phyloP scores from a whole-genome alignment of 1,140 invertebrate species.

The Tetraneura akinire region DNA sequence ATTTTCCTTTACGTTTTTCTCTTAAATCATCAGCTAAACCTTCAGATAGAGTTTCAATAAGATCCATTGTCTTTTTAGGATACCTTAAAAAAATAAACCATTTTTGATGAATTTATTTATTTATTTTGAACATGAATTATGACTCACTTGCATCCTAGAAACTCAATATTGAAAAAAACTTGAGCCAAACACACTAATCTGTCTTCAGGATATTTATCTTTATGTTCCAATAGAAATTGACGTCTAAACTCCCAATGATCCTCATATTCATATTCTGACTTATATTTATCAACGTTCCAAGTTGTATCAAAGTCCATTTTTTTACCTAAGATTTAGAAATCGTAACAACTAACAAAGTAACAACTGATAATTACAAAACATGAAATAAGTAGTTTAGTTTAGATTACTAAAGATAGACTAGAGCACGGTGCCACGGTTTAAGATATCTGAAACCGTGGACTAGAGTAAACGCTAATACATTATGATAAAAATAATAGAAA shows the following conservation, averaged over 20 bases:
- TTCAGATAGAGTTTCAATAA: constrained; percentile 72
- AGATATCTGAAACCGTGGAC: no score
- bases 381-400: no score
- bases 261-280: constrained; percentile 73
- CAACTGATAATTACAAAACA: no score
- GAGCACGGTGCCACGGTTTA: no score
- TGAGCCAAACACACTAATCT: constrained; percentile 78
- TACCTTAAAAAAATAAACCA: constrained; percentile 64
- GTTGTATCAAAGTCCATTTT: constrained; percentile 56
- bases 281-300: constrained; percentile 70
- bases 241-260: constrained; percentile 80
- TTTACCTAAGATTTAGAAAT: no score
- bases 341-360: no score
- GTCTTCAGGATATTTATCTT: constrained; percentile 71
- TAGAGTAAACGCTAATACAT: no score
- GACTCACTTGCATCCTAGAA: constrained; percentile 76
- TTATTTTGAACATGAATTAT: neutral
- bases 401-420: no score
- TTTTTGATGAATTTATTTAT: no score
- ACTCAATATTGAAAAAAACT: constrained; percentile 80
- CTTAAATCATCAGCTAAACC: constrained; percentile 71
- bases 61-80: constrained; percentile 75
- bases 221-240: constrained; percentile 74
- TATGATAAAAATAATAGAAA: no score
- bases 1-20: constrained; percentile 67